phyloP scores from a whole-genome alignment of 2,888 invertebrate genomes.

The Protophormia terraenovae region DNA sequence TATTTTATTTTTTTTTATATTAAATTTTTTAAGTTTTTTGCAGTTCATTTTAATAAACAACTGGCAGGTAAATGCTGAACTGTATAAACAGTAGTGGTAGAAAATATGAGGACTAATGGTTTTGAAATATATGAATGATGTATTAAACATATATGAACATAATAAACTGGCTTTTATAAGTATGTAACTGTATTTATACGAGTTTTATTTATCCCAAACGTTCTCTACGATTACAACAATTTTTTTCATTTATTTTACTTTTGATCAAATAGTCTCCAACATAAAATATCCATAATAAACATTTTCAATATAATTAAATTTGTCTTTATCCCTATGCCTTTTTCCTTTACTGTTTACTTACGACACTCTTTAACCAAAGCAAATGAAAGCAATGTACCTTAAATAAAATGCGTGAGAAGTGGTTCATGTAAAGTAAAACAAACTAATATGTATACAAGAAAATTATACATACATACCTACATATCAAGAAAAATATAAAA shows the following conservation, averaged over 20 bases:
- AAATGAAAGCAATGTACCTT: conserved; percentile 58
- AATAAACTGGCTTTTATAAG: too few species aligned
- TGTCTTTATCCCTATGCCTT: background rate
- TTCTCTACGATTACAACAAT: too few species aligned
- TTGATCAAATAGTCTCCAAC: too few species aligned
- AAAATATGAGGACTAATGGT: background rate
- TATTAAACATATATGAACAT: too few species aligned
- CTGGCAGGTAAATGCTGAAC: background rate
- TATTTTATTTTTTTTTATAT: conserved; percentile 16
- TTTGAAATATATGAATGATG: too few species aligned
- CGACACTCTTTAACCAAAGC: conserved; percentile 49
- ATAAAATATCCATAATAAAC: too few species aligned
- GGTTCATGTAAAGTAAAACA: conserved; percentile 63
- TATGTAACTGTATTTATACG: too few species aligned
- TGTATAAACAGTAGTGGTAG: background rate
- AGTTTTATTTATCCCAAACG: too few species aligned
- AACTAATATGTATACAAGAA: conserved; percentile 33
- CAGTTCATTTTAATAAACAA: conserved; percentile 50
- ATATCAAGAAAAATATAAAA: conserved; percentile 7
- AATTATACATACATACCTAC: too few species aligned
- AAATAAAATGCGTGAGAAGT: conserved; percentile 66
- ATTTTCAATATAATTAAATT: too few species aligned
- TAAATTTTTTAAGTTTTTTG: conserved; percentile 34
- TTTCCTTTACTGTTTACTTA: conserved; percentile 11
- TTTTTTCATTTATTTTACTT: background rate